Base-by-base conservation (phyloP, 2,797 vertebrate genomes). In the Trachops cirrhosus region DNA sequence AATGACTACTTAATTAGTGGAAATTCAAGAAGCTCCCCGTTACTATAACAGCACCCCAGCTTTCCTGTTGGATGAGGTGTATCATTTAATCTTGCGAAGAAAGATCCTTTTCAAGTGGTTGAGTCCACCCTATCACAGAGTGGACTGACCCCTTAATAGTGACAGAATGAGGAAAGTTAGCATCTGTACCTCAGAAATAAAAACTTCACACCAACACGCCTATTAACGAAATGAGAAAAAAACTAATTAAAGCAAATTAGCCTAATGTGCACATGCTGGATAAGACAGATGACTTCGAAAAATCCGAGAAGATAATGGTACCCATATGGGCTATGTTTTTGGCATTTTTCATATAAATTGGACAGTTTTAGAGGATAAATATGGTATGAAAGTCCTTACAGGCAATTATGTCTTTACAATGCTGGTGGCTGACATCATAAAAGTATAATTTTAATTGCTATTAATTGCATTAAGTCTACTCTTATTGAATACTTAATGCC, bases 391-490 rank as follows among this genome's bases (percentile, higher is more conserved):
- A 99, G 97, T 98, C 98, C 98, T 98, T 98, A 98, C 97, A 99
- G 98, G 99, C 99, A 99, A 99, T 99, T 99, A 99, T 97, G 97
- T 98, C 98, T 98, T 99, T 98, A 98, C 98, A 98, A 98, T 98
- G 97, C 98, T 98, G 97, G 98, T 98, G 98, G 98, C 98, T 99
- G 98, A 98, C 98, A 99, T 98, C 97, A 99, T 98, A 98, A 98
- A 99, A 98, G 98, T 98, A 98, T 98, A 99, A 99, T 99, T 98
- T 98, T 99, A 99, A 99, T 99, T 99, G 98, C 98, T 98, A 98
- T 99, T 99, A 99, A 99, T 99, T 99, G 98, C 98, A 98, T 98
- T 98, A 99, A 98, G 98, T 98, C 98, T 98, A 98, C 97, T 98
- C 98, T 98, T 98, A 98, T 98, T 98, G 98, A 98, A 98, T 98